A percentile compares a stretch with the other conserved stretches of the same genome.
These are phyloP conservation scores for Lymantria dispar DNA, from an alignment of 2,888 invertebrate genomes.

Conservation along the genomic window DNA sequence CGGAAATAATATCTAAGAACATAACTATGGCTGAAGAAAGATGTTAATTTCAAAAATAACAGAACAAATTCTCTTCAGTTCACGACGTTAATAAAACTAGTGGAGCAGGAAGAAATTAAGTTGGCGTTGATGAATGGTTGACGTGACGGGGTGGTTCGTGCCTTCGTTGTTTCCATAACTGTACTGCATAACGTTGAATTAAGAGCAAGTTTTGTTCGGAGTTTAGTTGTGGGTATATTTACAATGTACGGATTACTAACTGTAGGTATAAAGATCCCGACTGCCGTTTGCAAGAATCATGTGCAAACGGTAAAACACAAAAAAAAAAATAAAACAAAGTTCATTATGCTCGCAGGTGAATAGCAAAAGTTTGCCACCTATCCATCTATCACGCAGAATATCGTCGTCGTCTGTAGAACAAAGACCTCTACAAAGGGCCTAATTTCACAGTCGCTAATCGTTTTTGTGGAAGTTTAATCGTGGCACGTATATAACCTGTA, in stretches of 20 bases:
- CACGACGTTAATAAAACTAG: constrained; percentile 22
- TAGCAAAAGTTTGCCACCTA: too few species aligned
- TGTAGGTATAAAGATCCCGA: too few species aligned
- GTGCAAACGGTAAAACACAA: not conserved
- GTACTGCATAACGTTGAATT: constrained; percentile 9
- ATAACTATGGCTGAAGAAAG: not conserved
- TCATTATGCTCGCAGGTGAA: not conserved
- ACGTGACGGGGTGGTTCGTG: constrained; percentile 51
- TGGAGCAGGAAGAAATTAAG: constrained; percentile 45
- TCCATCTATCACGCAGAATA: too few species aligned
- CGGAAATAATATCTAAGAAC: not conserved
- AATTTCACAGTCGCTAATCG: too few species aligned
- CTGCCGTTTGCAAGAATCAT: too few species aligned
- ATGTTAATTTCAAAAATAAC: constrained; percentile 10
- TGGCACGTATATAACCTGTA: too few species aligned
- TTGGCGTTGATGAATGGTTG: constrained; percentile 52
- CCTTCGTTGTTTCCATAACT: constrained; percentile 39
- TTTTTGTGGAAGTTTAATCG: too few species aligned
- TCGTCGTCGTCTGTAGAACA: too few species aligned
- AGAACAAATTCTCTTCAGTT: constrained; percentile 26
- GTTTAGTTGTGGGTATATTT: not conserved
- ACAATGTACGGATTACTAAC: too few species aligned
- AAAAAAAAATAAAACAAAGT: not conserved
- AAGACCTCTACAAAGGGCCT: too few species aligned
- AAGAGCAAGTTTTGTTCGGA: constrained; percentile 3